Evolutionary conservation across 2,797 vertebrate species (phyloP).

Genomic region (Enteromius viviparus): DNA sequence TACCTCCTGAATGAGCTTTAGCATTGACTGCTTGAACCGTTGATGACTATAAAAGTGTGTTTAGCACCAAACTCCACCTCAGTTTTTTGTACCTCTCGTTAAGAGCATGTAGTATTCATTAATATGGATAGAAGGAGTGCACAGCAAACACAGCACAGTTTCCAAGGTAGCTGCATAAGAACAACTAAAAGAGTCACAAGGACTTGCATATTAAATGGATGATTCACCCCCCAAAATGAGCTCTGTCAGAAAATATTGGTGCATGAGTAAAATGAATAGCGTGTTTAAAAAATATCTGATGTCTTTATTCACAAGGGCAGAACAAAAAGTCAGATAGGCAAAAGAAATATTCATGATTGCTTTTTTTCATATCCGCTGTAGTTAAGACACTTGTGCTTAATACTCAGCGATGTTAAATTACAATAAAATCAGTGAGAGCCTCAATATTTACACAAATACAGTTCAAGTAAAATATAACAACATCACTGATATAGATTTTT

Average conservation of each 20-base stretch:
- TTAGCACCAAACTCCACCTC: not conserved
- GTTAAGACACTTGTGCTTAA: slow-evolving; percentile 45
- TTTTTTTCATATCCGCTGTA: slow-evolving; percentile 43
- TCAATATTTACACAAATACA: slow-evolving; percentile 58
- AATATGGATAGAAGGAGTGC: not conserved
- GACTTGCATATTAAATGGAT: not conserved
- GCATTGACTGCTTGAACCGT: not conserved
- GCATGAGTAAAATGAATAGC: slow-evolving; percentile 29
- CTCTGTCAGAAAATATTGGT: not conserved
- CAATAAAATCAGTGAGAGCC: slow-evolving; percentile 32
- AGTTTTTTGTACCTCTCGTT: not conserved
- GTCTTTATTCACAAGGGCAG: slow-evolving; percentile 54
- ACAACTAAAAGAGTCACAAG: not conserved
- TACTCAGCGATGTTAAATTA: slow-evolving; percentile 51
- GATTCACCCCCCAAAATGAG: not conserved
- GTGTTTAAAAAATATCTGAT: slow-evolving; percentile 50
- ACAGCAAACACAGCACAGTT: not conserved
- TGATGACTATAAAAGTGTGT: not conserved
- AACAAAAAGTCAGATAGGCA: slow-evolving; percentile 30
- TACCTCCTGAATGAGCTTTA: not conserved
- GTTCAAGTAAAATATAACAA: slow-evolving; percentile 54
- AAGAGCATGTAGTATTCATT: not conserved
- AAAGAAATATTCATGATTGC: slow-evolving; percentile 30
- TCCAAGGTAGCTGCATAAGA: not conserved
- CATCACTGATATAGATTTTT: slow-evolving; percentile 15